Percentiles rank a stretch among this genome's conserved stretches.
phyloP scores from a whole-genome alignment of 2,888 invertebrate genomes.

The Meteorus cinctellus region DNA sequence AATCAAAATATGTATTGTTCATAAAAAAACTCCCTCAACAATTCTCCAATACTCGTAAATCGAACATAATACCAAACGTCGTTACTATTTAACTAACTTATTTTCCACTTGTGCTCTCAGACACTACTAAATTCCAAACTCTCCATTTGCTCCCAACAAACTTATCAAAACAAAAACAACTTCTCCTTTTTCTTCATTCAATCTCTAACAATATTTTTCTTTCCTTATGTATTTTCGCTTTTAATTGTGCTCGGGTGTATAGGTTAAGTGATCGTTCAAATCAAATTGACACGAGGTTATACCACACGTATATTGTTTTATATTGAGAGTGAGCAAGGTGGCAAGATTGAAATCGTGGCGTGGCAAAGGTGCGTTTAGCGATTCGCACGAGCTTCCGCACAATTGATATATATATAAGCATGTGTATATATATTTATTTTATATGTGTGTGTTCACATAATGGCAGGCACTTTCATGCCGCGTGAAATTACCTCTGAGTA shows the following conservation, averaged over 20 bases:
- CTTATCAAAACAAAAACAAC: too few relatives aligned
- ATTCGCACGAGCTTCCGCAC: conserved; percentile 25
- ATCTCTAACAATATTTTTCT: neutral
- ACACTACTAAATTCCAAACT: too few relatives aligned
- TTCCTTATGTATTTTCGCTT: neutral
- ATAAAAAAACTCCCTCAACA: too few relatives aligned
- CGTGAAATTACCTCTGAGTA: conserved; percentile 76
- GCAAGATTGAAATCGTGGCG: conserved; percentile 30
- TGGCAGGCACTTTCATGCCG: conserved; percentile 34
- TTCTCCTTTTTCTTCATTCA: neutral
- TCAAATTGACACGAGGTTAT: neutral
- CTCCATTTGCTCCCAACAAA: too few relatives aligned
- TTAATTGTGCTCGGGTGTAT: neutral
- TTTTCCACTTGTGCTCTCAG: too few relatives aligned
- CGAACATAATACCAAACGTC: too few relatives aligned
- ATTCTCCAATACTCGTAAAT: too few relatives aligned
- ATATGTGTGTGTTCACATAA: conserved; percentile 3
- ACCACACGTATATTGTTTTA: too few relatives aligned
- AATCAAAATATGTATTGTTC: too few relatives aligned
- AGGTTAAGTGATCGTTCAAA: neutral
- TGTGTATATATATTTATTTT: neutral
- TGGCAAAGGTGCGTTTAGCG: conserved; percentile 33
- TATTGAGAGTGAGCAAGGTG: neutral
- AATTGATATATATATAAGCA: neutral
- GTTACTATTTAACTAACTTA: too few relatives aligned